Percentiles rank a stretch among this genome's conserved stretches.
phyloP scores from a whole-genome alignment of 1,140 invertebrate genomes.

The Drosophila bocqueti region DNA sequence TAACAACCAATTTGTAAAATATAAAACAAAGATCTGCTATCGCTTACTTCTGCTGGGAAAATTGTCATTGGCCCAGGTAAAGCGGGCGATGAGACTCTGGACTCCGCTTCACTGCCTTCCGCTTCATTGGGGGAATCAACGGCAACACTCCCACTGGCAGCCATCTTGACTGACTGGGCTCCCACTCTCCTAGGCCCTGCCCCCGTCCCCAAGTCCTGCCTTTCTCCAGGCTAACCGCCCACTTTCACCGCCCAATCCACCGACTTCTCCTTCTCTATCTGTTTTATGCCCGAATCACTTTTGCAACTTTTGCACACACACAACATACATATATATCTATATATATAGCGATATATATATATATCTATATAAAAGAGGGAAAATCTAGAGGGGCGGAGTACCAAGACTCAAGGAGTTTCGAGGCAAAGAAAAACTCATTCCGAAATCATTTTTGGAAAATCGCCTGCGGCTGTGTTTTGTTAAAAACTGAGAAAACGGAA shows the following conservation, averaged over 20 bases:
- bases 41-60: neutral
- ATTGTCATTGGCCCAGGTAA: constrained; percentile 64
- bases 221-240: neutral
- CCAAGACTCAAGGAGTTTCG: constrained; percentile 19
- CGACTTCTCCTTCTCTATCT: constrained; percentile 41
- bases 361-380: neutral
- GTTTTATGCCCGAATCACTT: constrained; percentile 76
- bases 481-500: constrained; percentile 78
- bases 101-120: constrained; percentile 40
- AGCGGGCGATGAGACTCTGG: neutral
- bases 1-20: neutral
- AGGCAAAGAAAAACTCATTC: constrained; percentile 68
- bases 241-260: constrained; percentile 2
- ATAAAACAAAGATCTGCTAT: neutral
- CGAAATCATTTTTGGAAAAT: constrained; percentile 79
- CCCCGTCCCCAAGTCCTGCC: neutral
- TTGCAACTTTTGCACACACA: constrained; percentile 67
- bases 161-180: constrained; percentile 71
- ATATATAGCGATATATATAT: neutral
- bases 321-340: neutral
- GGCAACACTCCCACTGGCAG: constrained; percentile 55
- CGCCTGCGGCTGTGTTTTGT: constrained; percentile 75
- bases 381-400: neutral
- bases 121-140: constrained; percentile 56
- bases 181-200: neutral